phyloP scores from a whole-genome alignment of 2,113 vertebrate genomes.

The Erinaceus europaeus region DNA sequence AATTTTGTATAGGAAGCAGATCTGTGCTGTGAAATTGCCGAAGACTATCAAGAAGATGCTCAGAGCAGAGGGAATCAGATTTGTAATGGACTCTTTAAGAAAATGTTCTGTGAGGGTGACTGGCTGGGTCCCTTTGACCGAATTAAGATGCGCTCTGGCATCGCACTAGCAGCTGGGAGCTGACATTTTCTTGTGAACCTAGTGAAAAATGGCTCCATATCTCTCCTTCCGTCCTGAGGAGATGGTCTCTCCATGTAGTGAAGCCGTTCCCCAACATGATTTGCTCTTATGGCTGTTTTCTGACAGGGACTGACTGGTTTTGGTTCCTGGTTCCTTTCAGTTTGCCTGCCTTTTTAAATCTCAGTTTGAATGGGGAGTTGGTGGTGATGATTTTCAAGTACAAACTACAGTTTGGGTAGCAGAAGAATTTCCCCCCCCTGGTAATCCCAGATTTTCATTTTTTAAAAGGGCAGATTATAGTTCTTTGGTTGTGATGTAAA shows the following conservation, averaged over 20 bases:
- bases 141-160: conserved; percentile 82
- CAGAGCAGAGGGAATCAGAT: conserved; percentile 73
- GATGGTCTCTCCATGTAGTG: conserved; percentile 64
- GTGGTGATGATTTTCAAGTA: conserved; percentile 62
- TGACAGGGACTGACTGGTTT: conserved; percentile 51
- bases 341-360: conserved; percentile 64
- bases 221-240: conserved; percentile 75
- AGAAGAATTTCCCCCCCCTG: not conserved
- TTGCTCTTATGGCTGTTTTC: conserved; percentile 61
- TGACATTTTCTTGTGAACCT: conserved; percentile 84
- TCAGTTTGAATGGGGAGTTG: conserved; percentile 53
- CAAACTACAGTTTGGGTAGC: conserved; percentile 60
- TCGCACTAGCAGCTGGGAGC: conserved; percentile 79
- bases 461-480: conserved; percentile 40
- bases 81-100: conserved; percentile 79
- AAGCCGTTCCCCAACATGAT: conserved; percentile 65
- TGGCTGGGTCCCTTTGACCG: conserved; percentile 76
- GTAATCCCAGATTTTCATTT: conserved; percentile 55
- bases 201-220: conserved; percentile 84
- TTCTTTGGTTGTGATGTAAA: not conserved
- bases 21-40: conserved; percentile 64
- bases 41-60: conserved; percentile 67
- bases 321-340: conserved; percentile 59
- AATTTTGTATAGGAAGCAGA: conserved; percentile 72
- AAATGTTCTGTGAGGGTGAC: conserved; percentile 76